Evolutionary conservation across 2,888 invertebrate species (phyloP).

Genomic region (Julus scandinavius): DNA sequence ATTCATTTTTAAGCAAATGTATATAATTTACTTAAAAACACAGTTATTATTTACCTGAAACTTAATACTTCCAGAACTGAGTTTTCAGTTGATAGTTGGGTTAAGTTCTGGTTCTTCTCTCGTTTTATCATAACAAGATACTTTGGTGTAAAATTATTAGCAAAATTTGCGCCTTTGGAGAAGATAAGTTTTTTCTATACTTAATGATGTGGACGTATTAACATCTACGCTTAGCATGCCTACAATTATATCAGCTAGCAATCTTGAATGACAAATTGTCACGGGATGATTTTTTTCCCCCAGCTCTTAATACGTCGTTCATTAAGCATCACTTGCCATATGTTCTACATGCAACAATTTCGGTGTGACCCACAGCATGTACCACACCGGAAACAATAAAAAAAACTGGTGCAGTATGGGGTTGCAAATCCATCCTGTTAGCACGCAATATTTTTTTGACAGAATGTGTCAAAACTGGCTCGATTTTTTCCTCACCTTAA

Average conservation of each 20-base stretch:
- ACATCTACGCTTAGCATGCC: background rate
- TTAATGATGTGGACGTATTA: background rate
- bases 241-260: background rate
- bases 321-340: constrained; percentile 42
- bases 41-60: too few relatives aligned
- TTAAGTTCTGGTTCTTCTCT: too few relatives aligned
- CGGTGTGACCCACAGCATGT: background rate
- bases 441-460: constrained; percentile 6
- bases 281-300: background rate
- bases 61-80: too few relatives aligned
- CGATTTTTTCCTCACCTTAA: background rate
- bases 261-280: constrained; percentile 40
- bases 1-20: too few relatives aligned
- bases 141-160: background rate
- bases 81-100: too few relatives aligned
- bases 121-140: background rate
- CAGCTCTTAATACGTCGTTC: constrained; percentile 9
- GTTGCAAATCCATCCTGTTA: background rate
- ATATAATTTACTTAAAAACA: too few relatives aligned
- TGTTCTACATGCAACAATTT: background rate
- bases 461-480: background rate
- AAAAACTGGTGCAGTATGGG: constrained; percentile 19
- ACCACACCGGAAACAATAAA: constrained; percentile 38
- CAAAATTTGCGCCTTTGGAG: background rate
- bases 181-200: too few relatives aligned